Evolutionary conservation across 2,113 vertebrate genomes (phyloP).

Genomic region (Sinocyclocheilus anophthalmus): DNA sequence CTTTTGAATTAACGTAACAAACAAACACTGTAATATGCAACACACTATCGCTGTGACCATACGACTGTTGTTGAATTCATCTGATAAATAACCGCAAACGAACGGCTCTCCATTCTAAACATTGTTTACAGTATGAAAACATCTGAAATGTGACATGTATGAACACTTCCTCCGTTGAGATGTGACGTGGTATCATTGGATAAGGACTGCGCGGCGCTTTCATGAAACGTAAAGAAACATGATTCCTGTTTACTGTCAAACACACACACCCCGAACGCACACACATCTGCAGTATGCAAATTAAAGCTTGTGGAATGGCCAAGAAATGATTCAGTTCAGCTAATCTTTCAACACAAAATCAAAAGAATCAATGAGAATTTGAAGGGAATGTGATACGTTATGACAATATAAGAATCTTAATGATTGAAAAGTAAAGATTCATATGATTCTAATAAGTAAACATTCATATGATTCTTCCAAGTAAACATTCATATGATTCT

Average conservation of each 20-base stretch:
- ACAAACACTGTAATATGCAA: not conserved
- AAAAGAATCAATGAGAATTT: not conserved
- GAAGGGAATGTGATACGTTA: not conserved
- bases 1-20: not conserved
- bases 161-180: not conserved
- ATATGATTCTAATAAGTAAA: too few relatives aligned
- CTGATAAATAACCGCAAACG: not conserved
- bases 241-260: slow-evolving; percentile 50
- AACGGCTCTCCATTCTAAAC: not conserved
- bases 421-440: not conserved
- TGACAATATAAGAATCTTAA: not conserved
- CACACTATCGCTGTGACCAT: not conserved
- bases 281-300: slow-evolving; percentile 55
- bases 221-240: not conserved
- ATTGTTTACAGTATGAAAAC: not conserved
- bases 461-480: too few relatives aligned
- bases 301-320: not conserved
- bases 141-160: not conserved
- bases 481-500: too few relatives aligned
- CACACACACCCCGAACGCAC: slow-evolving; percentile 42
- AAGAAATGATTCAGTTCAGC: not conserved
- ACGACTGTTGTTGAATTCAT: not conserved
- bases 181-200: not conserved
- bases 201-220: not conserved
- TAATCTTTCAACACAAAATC: slow-evolving; percentile 1